phyloP scores from a whole-genome alignment of 1,140 invertebrate genomes.

The Rhagoletis zephyria region DNA sequence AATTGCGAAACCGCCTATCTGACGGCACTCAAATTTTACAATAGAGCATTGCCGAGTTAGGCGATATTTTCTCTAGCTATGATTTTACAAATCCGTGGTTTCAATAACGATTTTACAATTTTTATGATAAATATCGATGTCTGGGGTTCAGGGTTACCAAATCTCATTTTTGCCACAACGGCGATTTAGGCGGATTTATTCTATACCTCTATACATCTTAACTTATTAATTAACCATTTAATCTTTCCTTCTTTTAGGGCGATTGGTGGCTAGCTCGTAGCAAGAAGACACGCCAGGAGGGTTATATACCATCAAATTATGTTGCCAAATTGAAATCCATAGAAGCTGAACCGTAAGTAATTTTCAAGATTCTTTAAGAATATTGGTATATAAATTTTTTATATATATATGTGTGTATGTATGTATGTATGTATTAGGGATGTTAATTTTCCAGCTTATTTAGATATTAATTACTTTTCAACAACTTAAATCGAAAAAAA shows the following conservation, averaged over 20 bases:
- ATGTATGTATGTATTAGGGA: neutral
- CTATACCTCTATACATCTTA: neutral
- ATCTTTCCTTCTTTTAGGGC: constrained; percentile 76
- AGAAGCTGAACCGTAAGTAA: constrained; percentile 98
- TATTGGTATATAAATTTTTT: too few relatives aligned
- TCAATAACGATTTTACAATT: too few relatives aligned
- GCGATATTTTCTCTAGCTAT: too few relatives aligned
- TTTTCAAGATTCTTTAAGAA: neutral
- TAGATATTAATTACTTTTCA: too few relatives aligned
- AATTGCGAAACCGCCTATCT: too few relatives aligned
- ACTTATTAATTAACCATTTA: constrained; percentile 15
- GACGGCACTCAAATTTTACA: too few relatives aligned
- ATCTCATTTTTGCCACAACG: too few relatives aligned
- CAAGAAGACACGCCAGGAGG: constrained; percentile 93
- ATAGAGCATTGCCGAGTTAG: too few relatives aligned
- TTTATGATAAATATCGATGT: too few relatives aligned
- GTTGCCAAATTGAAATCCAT: constrained; percentile 98
- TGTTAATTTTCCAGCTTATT: neutral
- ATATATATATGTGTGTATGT: neutral
- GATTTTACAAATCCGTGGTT: too few relatives aligned
- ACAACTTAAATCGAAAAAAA: too few relatives aligned
- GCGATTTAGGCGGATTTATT: neutral
- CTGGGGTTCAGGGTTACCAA: too few relatives aligned
- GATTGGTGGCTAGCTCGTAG: constrained; percentile 99
- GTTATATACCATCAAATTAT: constrained; percentile 99